Conservation (phyloP, 2,113 vertebrate species). For the Nesogale talazaci region DNA sequence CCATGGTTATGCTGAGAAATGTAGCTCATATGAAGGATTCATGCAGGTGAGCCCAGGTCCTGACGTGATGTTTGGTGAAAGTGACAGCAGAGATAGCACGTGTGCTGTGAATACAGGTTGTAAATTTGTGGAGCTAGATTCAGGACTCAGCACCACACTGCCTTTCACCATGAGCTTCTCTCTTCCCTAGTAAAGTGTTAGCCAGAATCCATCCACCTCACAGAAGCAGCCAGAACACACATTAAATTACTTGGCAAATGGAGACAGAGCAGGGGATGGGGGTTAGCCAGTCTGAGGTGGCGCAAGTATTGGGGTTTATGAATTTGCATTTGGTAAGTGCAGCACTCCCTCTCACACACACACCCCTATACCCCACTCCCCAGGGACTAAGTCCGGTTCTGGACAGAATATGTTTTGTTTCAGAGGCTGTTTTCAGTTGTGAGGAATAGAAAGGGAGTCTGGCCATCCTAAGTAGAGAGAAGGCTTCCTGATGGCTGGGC, state of each 20-base stretch:
- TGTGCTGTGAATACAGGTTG: neutral
- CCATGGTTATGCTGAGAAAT: neutral
- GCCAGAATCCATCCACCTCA: neutral
- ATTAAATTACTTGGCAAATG: too few species aligned
- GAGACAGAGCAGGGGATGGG: too few species aligned
- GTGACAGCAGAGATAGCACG: rapidly evolving
- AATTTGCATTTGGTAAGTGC: neutral
- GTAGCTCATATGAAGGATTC: neutral
- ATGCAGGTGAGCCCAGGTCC: neutral
- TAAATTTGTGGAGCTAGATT: neutral
- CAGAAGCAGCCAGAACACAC: rapidly evolving
- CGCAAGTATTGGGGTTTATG: neutral
- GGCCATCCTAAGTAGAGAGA: neutral
- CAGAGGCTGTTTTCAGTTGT: neutral
- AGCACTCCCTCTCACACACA: neutral
- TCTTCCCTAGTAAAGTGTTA: neutral
- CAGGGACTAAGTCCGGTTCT: neutral
- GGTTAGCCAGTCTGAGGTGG: neutral
- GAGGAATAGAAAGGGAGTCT: neutral
- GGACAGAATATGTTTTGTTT: neutral
- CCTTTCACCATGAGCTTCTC: neutral
- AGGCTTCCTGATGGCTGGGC: neutral
- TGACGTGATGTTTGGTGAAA: neutral
- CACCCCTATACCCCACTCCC: too few species aligned
- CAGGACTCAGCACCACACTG: neutral